Percentiles rank a stretch among this genome's conserved stretches.
phyloP scores from a whole-genome alignment of 2,888 invertebrate genomes.

The Chironomus riparius region DNA sequence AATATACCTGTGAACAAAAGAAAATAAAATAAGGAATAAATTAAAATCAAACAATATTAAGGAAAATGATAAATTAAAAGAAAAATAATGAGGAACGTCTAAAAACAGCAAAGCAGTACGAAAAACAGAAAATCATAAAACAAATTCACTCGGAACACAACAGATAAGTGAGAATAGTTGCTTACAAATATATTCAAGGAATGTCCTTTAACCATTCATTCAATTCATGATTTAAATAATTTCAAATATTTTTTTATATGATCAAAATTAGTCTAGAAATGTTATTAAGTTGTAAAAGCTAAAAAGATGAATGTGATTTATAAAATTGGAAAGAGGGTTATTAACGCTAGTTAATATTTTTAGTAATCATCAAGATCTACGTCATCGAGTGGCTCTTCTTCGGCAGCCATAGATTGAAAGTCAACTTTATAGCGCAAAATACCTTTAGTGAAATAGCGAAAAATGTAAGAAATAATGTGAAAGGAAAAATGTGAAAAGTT shows the following conservation, averaged over 20 bases:
- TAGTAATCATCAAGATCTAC: conserved; percentile 92
- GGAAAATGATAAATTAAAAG: not conserved
- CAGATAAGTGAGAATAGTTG: not conserved
- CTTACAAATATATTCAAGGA: not conserved
- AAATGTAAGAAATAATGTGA: conserved; percentile 27
- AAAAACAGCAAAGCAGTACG: not conserved
- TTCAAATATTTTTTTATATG: not conserved
- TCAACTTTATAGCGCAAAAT: conserved; percentile 99
- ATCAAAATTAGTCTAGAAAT: not conserved
- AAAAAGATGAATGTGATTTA: not conserved
- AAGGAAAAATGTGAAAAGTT: not conserved
- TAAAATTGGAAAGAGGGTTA: not conserved
- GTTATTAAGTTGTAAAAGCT: not conserved
- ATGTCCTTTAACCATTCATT: not conserved
- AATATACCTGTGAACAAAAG: conserved; percentile 14
- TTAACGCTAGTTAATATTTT: not conserved
- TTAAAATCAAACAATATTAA: not conserved
- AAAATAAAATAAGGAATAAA: not conserved
- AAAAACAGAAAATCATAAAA: not conserved
- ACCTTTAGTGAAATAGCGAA: conserved; percentile 50
- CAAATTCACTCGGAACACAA: not conserved
- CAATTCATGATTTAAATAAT: too few relatives aligned
- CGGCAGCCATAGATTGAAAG: conserved; percentile 93
- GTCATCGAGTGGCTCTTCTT: conserved; percentile 82
- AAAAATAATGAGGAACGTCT: not conserved